Conservation (phyloP, 2,888 invertebrate species). For the Hecatera dysodea region DNA sequence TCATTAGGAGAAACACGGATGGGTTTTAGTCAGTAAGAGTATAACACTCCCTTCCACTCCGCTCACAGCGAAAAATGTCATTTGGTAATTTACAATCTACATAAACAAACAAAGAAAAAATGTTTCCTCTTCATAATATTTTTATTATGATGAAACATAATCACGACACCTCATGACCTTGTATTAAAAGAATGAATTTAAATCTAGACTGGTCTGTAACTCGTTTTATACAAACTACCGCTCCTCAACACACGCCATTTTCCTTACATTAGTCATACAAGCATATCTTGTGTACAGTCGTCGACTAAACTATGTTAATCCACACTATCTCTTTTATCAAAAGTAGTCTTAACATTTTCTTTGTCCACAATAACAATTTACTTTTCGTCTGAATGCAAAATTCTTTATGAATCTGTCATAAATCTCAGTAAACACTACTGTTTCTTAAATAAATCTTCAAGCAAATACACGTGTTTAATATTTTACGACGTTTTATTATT, state of each 20-base stretch:
- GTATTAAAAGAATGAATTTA: background rate
- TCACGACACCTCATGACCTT: background rate
- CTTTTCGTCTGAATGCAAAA: slow-evolving; percentile 32
- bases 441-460: slow-evolving; percentile 13
- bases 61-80: no score
- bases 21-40: no score
- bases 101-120: no score
- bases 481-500: slow-evolving; percentile 20
- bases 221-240: slow-evolving; percentile 4
- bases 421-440: slow-evolving; percentile 54
- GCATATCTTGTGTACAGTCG: slow-evolving; percentile 46
- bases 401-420: slow-evolving; percentile 28
- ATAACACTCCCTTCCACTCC: no score
- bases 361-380: slow-evolving; percentile 49
- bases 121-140: no score
- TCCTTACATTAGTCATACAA: slow-evolving; percentile 38
- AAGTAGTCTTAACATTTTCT: slow-evolving; percentile 51
- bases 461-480: background rate
- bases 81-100: no score
- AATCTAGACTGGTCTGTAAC: background rate
- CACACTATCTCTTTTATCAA: slow-evolving; percentile 57
- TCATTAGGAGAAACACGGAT: no score
- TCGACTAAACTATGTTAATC: slow-evolving; percentile 56
- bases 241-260: slow-evolving; percentile 27
- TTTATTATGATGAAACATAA: no score